Percentiles rank a stretch among this genome's conserved stretches.
Evolutionary conservation across 2,113 vertebrate genomes (phyloP).

Genomic region (Colossoma macropomum): DNA sequence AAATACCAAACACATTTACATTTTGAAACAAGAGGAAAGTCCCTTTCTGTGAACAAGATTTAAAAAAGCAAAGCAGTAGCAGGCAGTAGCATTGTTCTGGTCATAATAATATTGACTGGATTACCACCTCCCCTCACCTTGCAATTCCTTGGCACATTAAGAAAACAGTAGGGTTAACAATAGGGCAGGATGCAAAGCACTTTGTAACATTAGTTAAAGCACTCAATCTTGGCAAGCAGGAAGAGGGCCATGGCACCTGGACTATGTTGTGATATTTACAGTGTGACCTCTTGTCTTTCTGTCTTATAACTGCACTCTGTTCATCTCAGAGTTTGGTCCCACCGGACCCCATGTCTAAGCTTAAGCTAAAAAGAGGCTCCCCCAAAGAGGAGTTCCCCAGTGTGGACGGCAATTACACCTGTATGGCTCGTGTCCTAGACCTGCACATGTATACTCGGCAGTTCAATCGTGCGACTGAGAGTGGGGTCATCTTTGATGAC

Average conservation of each 20-base stretch:
- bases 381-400: constrained; percentile 77
- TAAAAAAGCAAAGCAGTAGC: not conserved
- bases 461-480: constrained; percentile 73
- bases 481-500: constrained; percentile 78
- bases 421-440: constrained; percentile 73
- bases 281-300: not conserved
- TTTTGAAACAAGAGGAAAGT: constrained; percentile 48
- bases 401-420: constrained; percentile 69
- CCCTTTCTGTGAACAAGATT: constrained; percentile 15
- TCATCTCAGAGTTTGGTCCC: constrained; percentile 64
- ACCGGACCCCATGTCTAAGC: constrained; percentile 67
- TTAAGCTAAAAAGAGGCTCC: constrained; percentile 69
- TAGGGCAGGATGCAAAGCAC: not conserved
- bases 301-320: not conserved
- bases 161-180: no score
- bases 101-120: not conserved
- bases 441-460: constrained; percentile 74
- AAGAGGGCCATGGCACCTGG: no score
- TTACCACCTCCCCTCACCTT: not conserved
- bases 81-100: constrained; percentile 23
- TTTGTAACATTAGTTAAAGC: not conserved
- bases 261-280: not conserved
- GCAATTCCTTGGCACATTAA: no score
- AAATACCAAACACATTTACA: constrained; percentile 39
- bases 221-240: not conserved